Conservation (phyloP, 2,888 invertebrate species). For the Sclerodermus sp. region DNA sequence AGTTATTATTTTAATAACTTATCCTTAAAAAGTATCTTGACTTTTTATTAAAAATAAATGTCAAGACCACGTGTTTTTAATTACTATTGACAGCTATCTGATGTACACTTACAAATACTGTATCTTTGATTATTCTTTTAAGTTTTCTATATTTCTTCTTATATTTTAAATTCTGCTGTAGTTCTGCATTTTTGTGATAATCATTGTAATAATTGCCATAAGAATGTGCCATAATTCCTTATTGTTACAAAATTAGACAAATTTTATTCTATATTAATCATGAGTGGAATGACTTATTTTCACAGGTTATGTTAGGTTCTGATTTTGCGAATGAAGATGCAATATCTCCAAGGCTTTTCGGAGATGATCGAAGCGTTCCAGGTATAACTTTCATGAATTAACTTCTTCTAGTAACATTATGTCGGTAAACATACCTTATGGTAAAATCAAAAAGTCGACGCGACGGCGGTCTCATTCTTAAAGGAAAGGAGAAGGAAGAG, state of each 20-base stretch:
- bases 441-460: no score
- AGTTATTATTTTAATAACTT: not conserved
- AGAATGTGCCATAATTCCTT: constrained; percentile 40
- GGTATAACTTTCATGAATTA: no score
- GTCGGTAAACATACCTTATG: no score
- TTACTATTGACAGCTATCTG: not conserved
- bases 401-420: no score
- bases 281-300: no score
- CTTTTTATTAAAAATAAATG: no score
- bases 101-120: constrained; percentile 66
- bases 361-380: no score
- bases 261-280: not conserved
- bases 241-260: not conserved
- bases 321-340: no score
- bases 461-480: no score
- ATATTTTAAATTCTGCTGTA: constrained; percentile 61
- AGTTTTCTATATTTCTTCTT: constrained; percentile 67
- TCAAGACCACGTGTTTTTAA: constrained; percentile 1
- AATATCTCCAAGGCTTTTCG: no score
- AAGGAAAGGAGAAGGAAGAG: no score
- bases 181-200: constrained; percentile 46
- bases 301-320: no score
- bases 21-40: constrained; percentile 18
- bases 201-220: constrained; percentile 46
- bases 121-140: constrained; percentile 67